Evolutionary conservation across 2,797 vertebrate species (phyloP), one percentile per base, ranked within the genome.

Genomic region (Crax fasciolata): DNA sequence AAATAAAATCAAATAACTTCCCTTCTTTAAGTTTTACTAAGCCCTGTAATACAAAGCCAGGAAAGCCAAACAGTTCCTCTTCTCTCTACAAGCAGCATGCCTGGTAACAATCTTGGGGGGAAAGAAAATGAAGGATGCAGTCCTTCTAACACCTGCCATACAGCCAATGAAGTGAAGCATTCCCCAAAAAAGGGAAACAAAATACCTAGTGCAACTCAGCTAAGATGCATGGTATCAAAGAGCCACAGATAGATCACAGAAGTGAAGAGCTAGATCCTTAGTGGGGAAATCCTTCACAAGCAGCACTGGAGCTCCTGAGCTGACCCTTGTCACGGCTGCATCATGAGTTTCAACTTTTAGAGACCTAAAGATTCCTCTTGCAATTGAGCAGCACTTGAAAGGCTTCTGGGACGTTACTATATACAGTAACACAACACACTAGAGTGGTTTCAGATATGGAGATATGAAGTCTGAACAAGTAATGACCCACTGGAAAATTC

Each of bases 401-500:
- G 38, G 71, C 39, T 86, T 63, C 77, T 86, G n/a, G 46, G 71
- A 54, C 38, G 43, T 25, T 24, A 67, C 51, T 73, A 89, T 62
- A 55, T 46, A 35, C 12, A 55, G 43, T 24, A 79, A 63, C 8
- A 51, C 1, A 27, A 86, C 86, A 66, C 55, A 49, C 38, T 38
- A 16, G 14, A 9, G 28, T 74, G 63, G 82, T 78, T 91, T 92
- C 10, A 0, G 73, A 30, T 59, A 58, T 46, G 17, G 32, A 83
- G 72, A 51, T 16, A 79, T 35, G 74, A 75, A 80, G 61, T 44
- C 68, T 83, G 86, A 92, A 82, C 39, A 79, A 91, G 66, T 59
- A 90, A 80, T 88, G 93, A 96, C 92, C 89, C 79, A 83, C 93
- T 97, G 97, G 97, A 98, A 98, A 97, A 93, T 96, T 91, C 93